These are phyloP conservation scores for Crypturellus undulatus DNA, from an alignment of 2,113 vertebrate genomes.

Conservation along the genomic window DNA sequence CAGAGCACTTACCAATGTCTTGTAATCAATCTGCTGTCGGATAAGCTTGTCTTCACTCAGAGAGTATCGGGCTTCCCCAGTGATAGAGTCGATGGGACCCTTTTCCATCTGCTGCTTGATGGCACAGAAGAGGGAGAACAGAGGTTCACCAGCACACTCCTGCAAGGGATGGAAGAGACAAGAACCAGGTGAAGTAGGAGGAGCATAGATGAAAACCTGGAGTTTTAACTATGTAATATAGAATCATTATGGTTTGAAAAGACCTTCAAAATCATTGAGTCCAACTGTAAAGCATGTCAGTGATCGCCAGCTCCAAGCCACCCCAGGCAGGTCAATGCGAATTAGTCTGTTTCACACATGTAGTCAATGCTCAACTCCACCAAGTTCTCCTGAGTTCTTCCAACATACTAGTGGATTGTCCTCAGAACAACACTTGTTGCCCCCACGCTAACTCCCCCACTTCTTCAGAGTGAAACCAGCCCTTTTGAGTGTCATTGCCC, in stretches of 20 bases:
- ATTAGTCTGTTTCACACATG: background rate
- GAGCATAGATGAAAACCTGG: background rate
- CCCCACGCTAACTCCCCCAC: background rate
- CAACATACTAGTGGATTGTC: background rate
- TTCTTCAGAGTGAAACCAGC: background rate
- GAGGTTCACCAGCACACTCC: conserved; percentile 98
- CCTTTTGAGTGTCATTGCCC: rapidly evolving
- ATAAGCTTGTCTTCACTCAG: conserved; percentile 99
- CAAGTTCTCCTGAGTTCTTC: background rate
- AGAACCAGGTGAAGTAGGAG: background rate
- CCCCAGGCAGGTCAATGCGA: rapidly evolving
- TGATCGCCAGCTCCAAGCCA: background rate
- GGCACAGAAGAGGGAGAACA: conserved; percentile 98
- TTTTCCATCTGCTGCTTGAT: conserved; percentile 99
- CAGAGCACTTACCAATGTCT: conserved; percentile 89
- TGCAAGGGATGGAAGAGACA: conserved; percentile 30
- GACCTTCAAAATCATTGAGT: too few species aligned
- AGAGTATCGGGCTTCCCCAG: conserved; percentile 95
- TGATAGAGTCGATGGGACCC: conserved; percentile 96
- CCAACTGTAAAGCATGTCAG: rapidly evolving
- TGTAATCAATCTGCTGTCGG: conserved; percentile 98
- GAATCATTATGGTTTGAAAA: too few species aligned
- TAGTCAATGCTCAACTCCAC: background rate
- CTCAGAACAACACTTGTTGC: background rate
- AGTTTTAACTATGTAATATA: rapidly evolving